Evolutionary conservation across 2,797 vertebrate species (phyloP), one percentile per base, ranked within the genome.

Genomic region (Hirundo rustica): DNA sequence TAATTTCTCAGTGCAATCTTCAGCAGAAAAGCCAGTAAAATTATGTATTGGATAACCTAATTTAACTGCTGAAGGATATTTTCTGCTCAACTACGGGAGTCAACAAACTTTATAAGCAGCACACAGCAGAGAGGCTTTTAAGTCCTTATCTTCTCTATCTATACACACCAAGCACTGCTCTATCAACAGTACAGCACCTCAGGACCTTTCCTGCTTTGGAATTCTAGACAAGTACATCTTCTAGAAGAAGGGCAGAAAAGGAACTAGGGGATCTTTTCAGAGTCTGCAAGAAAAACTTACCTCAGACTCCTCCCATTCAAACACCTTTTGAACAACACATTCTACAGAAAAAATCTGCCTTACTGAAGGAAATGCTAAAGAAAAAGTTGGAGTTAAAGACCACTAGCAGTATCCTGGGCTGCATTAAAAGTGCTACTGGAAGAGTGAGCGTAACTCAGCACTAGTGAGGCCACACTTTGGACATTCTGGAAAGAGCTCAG

Each of bases 21-120:
- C 53, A 80, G 42, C 78, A 91, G 73, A 47, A 80, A 93, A 93
- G 65, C 32, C 81, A 75, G 38, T 85, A 95, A 79, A 54, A 70
- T 32, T 72, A 78, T 18, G 72, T 53, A 53, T 17, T 30, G 19
- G 36, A 14, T 82, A 75, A 62, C 53, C 45, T 34, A 36, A 18
- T 89, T 30, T 25, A 87, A 54, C 36, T 80, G 68, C n/a, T 77
- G 50, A 86, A 78, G 40, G 64, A 90, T 66, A 84, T 48, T 76
- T 27, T 38, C 36, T 17, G n/a, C n/a, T 83, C 55, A 54, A 44
- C 18, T 50, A 62, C 1, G 2, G 10, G 34, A 85, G 27, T 11
- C 17, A 66, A 73, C 16, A 48, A 57, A 80, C 18, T 79, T 50
- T 40, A 22, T 30, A 48, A 82, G 38, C 21, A 64, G 45, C 51